These are phyloP conservation scores for Pentalonia nigronervosa DNA, from an alignment of 1,140 invertebrate genomes.

Conservation along the genomic window DNA sequence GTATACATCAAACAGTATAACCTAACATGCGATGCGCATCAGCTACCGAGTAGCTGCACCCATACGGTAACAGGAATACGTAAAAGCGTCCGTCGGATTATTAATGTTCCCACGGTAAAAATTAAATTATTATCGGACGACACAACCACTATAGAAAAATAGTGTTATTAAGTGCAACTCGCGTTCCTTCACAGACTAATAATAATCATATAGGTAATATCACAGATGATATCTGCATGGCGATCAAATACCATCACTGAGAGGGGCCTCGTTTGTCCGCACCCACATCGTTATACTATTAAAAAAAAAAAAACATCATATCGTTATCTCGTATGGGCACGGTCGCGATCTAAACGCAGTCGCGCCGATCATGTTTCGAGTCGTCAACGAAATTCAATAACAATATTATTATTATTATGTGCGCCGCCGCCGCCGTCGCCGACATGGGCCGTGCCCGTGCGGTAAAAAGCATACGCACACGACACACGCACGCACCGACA, in stretches of 20 bases:
- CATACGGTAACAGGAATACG: not conserved
- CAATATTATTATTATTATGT: not conserved
- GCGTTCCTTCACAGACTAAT: not conserved
- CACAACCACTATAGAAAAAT: not conserved
- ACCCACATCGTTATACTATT: not conserved
- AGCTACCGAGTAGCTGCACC: not conserved
- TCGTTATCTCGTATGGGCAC: not conserved
- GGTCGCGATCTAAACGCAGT: not conserved
- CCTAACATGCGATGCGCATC: not conserved
- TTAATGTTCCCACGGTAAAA: not conserved
- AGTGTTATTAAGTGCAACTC: not conserved
- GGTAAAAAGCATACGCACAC: not conserved
- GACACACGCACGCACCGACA: not conserved
- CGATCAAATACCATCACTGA: not conserved
- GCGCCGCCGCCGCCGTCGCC: too few relatives aligned
- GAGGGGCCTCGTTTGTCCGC: not conserved
- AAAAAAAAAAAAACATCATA: too few relatives aligned
- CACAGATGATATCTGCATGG: not conserved
- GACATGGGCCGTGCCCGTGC: not conserved
- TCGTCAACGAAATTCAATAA: conserved; percentile 3
- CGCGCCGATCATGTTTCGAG: not conserved
- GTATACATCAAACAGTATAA: too few relatives aligned
- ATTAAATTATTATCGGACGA: not conserved
- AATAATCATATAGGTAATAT: not conserved
- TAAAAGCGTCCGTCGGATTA: not conserved